These are phyloP conservation scores for Cephus cinctus DNA, from an alignment of 1,140 invertebrate genomes.

Conservation along the genomic window DNA sequence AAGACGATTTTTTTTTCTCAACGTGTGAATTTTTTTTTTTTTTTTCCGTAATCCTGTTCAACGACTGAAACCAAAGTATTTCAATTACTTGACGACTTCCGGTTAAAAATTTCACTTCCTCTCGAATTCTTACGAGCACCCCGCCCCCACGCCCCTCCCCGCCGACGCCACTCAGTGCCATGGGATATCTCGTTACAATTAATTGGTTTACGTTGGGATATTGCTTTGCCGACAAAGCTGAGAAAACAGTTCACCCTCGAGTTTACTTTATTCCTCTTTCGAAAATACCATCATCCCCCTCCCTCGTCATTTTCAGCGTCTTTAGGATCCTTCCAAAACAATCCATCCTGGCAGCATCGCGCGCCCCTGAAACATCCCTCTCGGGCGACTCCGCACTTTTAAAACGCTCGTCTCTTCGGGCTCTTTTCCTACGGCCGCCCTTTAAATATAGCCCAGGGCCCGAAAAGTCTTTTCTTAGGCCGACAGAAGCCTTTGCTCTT, in stretches of 20 bases:
- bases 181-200: slow-evolving; percentile 8
- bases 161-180: too few species aligned
- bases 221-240: slow-evolving; percentile 3
- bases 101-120: background rate
- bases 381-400: background rate
- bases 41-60: background rate
- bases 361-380: background rate
- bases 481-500: too few species aligned
- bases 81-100: background rate
- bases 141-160: too few species aligned
- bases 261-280: background rate
- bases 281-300: too few species aligned
- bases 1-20: background rate
- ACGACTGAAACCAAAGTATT: background rate
- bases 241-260: background rate
- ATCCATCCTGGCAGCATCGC: background rate
- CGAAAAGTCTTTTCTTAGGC: slow-evolving; percentile 4
- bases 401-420: background rate
- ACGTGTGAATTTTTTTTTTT: background rate
- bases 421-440: background rate
- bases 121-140: too few species aligned
- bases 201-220: slow-evolving; percentile 7
- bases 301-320: background rate
- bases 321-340: background rate
- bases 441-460: slow-evolving; percentile 1